Base-by-base conservation (phyloP, 2,888 invertebrate species). In the Acronicta alni region DNA sequence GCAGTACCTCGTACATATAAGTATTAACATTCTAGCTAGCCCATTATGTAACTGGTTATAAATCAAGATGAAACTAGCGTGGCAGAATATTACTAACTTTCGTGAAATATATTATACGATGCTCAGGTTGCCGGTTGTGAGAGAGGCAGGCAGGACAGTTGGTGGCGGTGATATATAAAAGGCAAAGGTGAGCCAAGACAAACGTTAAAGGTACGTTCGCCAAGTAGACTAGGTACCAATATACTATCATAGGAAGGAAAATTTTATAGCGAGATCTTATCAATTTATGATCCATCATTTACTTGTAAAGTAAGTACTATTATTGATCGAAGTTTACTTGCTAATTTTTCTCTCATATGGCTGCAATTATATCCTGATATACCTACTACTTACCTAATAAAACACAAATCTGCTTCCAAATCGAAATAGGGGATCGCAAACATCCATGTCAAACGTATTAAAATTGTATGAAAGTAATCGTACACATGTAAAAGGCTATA, bases 381-480 rank as follows among this genome's bases (percentile, higher is more conserved):
- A 20, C 8, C 7, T 23, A 23, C n/a, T 23, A 23, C 1, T 8
- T 23, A 23, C 3, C 3, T 7, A 23, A 7, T 23, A 23, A 23
- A 23, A 8, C 2, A 30, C 30, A 30, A 30, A 30, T 30, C 30
- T 30, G 30, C 12, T 30, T 35, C n/a, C n/a, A 35, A n/a, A 14
- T n/a, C 5, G 9, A 44, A 14, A 14, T 18, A 35, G 5, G n/a
- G 30, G 6, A n/a, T 17, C 10, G 14, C 7, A 37, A 43, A 42
- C 18, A 39, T 35, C 5, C 30, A 38, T 37, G n/a, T 45, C 37
- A 46, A 47, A 42, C 32, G 12, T 42, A 56, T 61, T 61, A 58
- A 60, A 70, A 58, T 59, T 52, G 35, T 23, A 58, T 54, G 35
- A 53, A 26, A 39, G 39, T 53, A 38, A 26, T 46, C 47, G 12